These are phyloP conservation scores for Microctonus aethiopoides DNA, from an alignment of 2,888 invertebrate species.

Conservation along the genomic window DNA sequence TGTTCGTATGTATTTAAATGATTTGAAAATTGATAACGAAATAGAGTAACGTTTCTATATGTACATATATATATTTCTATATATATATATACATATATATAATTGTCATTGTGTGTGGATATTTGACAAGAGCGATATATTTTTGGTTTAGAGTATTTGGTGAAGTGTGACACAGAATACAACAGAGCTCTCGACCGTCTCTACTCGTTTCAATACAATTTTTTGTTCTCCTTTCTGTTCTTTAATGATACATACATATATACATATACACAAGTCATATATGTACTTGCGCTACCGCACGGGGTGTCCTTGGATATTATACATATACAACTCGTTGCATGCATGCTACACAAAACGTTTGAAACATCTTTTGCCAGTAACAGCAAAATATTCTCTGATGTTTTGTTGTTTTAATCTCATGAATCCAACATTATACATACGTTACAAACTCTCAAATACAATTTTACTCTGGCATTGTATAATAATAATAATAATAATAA, in stretches of 20 bases:
- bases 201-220: neutral
- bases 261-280: neutral
- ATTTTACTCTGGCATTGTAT: neutral
- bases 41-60: too few species aligned
- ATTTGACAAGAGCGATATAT: too few species aligned
- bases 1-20: too few species aligned
- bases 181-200: neutral
- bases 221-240: neutral
- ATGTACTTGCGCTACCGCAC: neutral
- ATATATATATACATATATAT: too few species aligned
- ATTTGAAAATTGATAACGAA: too few species aligned
- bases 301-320: neutral
- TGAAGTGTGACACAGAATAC: too few species aligned
- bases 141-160: too few species aligned
- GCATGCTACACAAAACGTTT: neutral
- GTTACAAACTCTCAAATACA: too few species aligned
- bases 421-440: neutral
- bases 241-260: neutral
- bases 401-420: neutral
- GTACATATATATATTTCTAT: too few species aligned
- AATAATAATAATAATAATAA: too few species aligned
- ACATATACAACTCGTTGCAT: neutral
- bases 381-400: neutral
- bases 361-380: neutral
- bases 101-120: too few species aligned